phyloP scores from a whole-genome alignment of 2,888 invertebrate species.

The Megamerina dolium region DNA sequence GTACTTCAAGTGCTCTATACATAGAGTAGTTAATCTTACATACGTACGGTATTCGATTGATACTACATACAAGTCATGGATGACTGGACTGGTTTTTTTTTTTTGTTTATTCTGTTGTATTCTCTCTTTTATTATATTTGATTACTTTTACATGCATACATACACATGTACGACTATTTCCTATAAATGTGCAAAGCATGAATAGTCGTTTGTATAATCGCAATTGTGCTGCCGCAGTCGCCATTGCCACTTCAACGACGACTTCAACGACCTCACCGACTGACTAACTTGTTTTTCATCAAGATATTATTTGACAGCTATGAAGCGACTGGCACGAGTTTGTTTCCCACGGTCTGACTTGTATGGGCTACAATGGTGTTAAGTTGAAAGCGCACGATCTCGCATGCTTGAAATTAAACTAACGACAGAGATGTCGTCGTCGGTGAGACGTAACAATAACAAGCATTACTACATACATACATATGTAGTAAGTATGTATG shows the following conservation, averaged over 20 bases:
- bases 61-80: too few species aligned
- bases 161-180: too few species aligned
- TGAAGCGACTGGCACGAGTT: conserved; percentile 50
- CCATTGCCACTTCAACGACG: not conserved
- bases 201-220: too few species aligned
- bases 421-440: conserved; percentile 22
- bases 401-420: conserved; percentile 26
- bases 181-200: conserved; percentile 12
- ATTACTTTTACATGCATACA: not conserved
- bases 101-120: not conserved
- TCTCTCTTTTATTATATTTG: conserved; percentile 2
- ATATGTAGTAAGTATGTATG: not conserved
- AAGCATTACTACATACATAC: too few species aligned
- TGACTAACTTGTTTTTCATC: conserved; percentile 38
- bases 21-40: too few species aligned
- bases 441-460: conserved; percentile 22
- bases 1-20: too few species aligned
- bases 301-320: conserved; percentile 48
- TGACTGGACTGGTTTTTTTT: conserved; percentile 1
- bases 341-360: conserved; percentile 49
- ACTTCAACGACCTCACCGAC: conserved; percentile 6
- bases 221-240: conserved; percentile 13
- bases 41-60: too few species aligned
- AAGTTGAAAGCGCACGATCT: conserved; percentile 40
- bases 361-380: conserved; percentile 27